Evolutionary conservation across 2,888 invertebrate species (phyloP).

Genomic region (Hedychridium roseum): DNA sequence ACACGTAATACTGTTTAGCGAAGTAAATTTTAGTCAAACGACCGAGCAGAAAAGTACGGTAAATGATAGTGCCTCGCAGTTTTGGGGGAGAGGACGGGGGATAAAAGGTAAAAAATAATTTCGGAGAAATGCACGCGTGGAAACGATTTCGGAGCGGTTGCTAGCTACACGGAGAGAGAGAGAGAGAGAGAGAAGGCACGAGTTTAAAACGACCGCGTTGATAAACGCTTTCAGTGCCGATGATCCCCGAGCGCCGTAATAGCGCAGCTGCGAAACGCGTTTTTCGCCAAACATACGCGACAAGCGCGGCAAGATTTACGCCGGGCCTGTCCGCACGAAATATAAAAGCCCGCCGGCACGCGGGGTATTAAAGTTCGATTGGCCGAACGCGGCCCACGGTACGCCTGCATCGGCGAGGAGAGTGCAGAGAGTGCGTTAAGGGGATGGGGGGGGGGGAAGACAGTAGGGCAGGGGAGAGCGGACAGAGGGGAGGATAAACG

Average conservation of each 20-base stretch:
- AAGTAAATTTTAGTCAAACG: no score
- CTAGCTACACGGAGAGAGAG: not conserved
- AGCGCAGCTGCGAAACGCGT: conserved; percentile 2
- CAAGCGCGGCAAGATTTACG: conserved; percentile 27
- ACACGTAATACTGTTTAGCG: no score
- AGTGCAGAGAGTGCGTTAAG: not conserved
- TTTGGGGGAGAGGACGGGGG: not conserved
- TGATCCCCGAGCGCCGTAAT: no score
- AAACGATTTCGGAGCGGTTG: not conserved
- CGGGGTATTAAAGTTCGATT: conserved; percentile 29
- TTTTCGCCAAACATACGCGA: no score
- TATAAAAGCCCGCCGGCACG: conserved; percentile 30
- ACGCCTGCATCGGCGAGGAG: no score
- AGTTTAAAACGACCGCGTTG: no score
- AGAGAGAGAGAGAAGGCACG: conserved; percentile 1
- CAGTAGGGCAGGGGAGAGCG: not conserved
- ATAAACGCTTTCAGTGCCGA: no score
- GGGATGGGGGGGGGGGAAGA: not conserved
- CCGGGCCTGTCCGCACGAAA: conserved; percentile 19
- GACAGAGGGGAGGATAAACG: no score
- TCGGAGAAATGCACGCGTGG: conserved; percentile 3
- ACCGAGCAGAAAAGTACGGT: no score
- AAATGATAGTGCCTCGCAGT: no score
- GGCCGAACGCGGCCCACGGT: conserved; percentile 15
- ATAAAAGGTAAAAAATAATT: conserved; percentile 8